phyloP scores from a whole-genome alignment of 2,888 invertebrate species.

The Sinentomon sp. region DNA sequence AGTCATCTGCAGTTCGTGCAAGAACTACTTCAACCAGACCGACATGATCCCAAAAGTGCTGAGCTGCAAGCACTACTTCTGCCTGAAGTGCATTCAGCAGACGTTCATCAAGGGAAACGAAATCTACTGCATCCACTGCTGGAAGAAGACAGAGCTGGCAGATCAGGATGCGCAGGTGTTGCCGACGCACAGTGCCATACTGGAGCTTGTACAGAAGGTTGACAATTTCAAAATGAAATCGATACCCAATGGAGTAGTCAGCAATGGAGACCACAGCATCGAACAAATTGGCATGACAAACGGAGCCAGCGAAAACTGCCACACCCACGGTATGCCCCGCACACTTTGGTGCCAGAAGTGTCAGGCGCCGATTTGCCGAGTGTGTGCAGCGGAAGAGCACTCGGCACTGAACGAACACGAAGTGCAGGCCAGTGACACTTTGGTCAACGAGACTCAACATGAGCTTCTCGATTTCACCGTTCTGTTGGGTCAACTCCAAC shows the following conservation, averaged over 20 bases:
- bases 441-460: too few relatives aligned
- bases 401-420: too few relatives aligned
- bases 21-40: conserved; percentile 40
- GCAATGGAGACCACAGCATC: too few relatives aligned
- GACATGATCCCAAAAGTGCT: conserved; percentile 43
- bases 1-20: conserved; percentile 43
- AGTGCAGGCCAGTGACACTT: too few relatives aligned
- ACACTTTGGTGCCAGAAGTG: conserved; percentile 41
- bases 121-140: conserved; percentile 40
- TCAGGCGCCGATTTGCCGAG: conserved; percentile 32
- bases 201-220: conserved; percentile 35
- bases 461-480: too few relatives aligned
- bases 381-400: conserved; percentile 36
- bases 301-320: conserved; percentile 34
- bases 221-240: conserved; percentile 29
- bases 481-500: conserved; percentile 38
- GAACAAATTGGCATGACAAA: too few relatives aligned
- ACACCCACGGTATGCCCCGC: conserved; percentile 40
- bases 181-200: conserved; percentile 36
- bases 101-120: conserved; percentile 31
- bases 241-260: too few relatives aligned
- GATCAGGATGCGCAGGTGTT: conserved; percentile 35
- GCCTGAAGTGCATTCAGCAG: conserved; percentile 40
- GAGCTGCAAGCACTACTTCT: conserved; percentile 47
- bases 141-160: conserved; percentile 39